Evolutionary conservation across 2,888 invertebrate genomes (phyloP).

Genomic region (Drosophila atripex): DNA sequence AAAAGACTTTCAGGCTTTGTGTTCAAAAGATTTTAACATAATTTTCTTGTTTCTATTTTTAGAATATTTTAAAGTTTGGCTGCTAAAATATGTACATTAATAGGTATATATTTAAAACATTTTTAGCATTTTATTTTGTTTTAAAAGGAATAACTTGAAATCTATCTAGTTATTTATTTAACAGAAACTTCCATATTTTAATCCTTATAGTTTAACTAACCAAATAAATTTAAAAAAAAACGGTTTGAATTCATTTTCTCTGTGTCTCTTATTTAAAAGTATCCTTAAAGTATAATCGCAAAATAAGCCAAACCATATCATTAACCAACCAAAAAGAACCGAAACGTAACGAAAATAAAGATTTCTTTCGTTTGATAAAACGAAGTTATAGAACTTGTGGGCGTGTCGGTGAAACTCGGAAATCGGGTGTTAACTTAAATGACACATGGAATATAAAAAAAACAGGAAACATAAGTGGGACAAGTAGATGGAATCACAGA

Average conservation of each 20-base stretch:
- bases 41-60: neutral
- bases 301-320: constrained; percentile 6
- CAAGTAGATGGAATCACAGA: constrained; percentile 44
- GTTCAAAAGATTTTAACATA: neutral
- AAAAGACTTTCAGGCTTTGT: neutral
- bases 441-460: constrained; percentile 51
- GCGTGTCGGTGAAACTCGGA: constrained; percentile 20
- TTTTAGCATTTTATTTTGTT: no score
- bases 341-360: constrained; percentile 36
- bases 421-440: constrained; percentile 28
- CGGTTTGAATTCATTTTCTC: no score
- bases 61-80: neutral
- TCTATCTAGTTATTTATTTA: no score
- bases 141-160: no score
- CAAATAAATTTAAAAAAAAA: no score
- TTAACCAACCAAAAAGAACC: constrained; percentile 10
- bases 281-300: neutral
- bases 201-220: no score
- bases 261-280: no score
- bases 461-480: constrained; percentile 44
- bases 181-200: no score
- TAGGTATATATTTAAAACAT: no score
- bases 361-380: constrained; percentile 60
- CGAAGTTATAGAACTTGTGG: constrained; percentile 40
- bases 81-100: no score